Conservation (phyloP, 2,888 invertebrate genomes). For the Stomorhina lunata region DNA sequence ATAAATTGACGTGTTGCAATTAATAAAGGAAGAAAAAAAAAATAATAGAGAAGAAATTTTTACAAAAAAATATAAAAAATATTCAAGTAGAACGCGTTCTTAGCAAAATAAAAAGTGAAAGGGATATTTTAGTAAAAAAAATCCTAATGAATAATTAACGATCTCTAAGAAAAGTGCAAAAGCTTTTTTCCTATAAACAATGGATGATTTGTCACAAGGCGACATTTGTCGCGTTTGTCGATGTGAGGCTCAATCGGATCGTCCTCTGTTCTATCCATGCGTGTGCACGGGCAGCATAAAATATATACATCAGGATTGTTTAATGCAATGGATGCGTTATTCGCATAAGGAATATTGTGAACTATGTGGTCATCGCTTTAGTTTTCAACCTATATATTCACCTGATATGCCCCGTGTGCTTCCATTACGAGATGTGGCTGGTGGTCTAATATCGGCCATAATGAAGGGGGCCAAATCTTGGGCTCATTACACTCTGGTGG, state of each 20-base stretch:
- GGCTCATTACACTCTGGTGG: conserved; percentile 98
- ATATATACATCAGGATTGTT: conserved; percentile 99
- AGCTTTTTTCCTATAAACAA: conserved; percentile 57
- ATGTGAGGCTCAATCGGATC: conserved; percentile 94
- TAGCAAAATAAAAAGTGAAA: background rate
- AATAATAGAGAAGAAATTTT: conserved; percentile 17
- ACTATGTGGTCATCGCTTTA: conserved; percentile 97
- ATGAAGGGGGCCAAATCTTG: conserved; percentile 96
- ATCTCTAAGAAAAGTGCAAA: conserved; percentile 26
- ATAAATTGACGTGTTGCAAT: conserved; percentile 63
- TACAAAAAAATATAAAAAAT: background rate
- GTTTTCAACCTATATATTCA: conserved; percentile 99
- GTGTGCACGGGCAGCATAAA: conserved; percentile 99
- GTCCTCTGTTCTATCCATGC: conserved; percentile 98
- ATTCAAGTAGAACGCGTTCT: background rate
- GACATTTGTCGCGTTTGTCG: conserved; percentile 99
- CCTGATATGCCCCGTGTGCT: conserved; percentile 99
- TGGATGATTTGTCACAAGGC: conserved; percentile 81
- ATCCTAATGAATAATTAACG: conserved; percentile 30
- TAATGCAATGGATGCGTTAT: conserved; percentile 99
- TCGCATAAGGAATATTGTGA: conserved; percentile 99
- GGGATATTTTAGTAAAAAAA: background rate
- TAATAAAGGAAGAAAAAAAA: conserved; percentile 33
- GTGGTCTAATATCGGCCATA: conserved; percentile 93
- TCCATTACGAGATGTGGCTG: conserved; percentile 94